Percentiles rank a stretch among this genome's conserved stretches.
These are phyloP conservation scores for Mesopsocus fuscifrons DNA, from an alignment of 2,888 invertebrate genomes.

Conservation along the genomic window DNA sequence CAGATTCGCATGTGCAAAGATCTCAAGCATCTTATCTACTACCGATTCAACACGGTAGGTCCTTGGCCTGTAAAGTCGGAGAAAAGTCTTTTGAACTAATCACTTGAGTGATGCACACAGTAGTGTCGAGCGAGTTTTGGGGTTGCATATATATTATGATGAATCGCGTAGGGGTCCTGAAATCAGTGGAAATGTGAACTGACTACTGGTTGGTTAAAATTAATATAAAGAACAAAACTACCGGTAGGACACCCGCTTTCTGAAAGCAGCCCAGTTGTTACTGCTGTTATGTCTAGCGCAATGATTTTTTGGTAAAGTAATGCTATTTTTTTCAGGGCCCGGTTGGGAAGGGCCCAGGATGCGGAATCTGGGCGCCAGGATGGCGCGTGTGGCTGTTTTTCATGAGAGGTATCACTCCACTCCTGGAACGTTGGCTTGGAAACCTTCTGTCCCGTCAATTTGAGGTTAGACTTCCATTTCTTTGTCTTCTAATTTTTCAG, in stretches of 20 bases:
- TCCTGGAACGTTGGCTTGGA: slow-evolving; percentile 97
- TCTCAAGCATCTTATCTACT: slow-evolving; percentile 96
- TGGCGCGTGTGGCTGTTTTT: slow-evolving; percentile 99
- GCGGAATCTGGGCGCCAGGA: slow-evolving; percentile 96
- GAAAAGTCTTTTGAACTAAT: too few relatives aligned
- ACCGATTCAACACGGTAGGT: slow-evolving; percentile 90
- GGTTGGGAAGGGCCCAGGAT: slow-evolving; percentile 96
- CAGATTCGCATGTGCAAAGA: slow-evolving; percentile 99
- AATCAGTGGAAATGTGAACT: slow-evolving; percentile 20
- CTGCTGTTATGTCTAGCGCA: too few relatives aligned
- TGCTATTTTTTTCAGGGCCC: slow-evolving; percentile 55
- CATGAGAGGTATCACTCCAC: slow-evolving; percentile 95
- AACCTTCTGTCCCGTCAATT: slow-evolving; percentile 96
- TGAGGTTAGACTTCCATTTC: too few relatives aligned
- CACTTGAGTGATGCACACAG: too few relatives aligned
- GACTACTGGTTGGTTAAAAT: slow-evolving; percentile 18
- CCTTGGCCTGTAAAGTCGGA: too few relatives aligned
- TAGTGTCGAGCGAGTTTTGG: too few relatives aligned
- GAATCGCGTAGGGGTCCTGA: slow-evolving; percentile 21
- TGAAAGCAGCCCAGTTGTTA: too few relatives aligned
- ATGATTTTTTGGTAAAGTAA: too few relatives aligned
- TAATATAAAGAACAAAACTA: slow-evolving; percentile 5
- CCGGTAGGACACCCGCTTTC: slow-evolving; percentile 6
- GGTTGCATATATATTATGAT: too few relatives aligned
- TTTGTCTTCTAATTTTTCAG: too few relatives aligned